phyloP scores from a whole-genome alignment of 2,888 invertebrate species.

The Saturnia japonica region DNA sequence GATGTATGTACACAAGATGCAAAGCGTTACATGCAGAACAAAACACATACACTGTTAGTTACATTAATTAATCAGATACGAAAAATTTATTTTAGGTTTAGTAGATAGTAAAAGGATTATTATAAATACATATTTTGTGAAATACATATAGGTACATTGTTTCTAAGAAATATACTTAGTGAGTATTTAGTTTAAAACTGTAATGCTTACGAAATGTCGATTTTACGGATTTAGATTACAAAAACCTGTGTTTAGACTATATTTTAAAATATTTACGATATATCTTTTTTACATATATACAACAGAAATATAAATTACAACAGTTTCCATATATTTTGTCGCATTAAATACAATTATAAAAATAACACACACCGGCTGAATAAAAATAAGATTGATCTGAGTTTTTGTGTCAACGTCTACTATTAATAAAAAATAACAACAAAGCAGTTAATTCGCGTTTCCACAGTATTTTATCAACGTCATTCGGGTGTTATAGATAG shows the following conservation, averaged over 20 bases:
- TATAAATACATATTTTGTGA: no score
- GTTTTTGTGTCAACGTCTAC: neutral
- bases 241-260: no score
- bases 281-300: neutral
- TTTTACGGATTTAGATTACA: neutral
- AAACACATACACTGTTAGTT: constrained; percentile 18
- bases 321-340: neutral
- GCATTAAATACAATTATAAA: neutral
- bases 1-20: constrained; percentile 51
- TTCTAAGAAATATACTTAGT: neutral
- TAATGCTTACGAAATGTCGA: neutral
- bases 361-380: neutral
- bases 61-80: constrained; percentile 5
- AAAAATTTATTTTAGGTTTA: neutral
- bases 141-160: neutral
- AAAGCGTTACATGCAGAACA: constrained; percentile 53
- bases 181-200: neutral
- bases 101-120: no score
- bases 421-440: neutral
- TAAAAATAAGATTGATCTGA: neutral
- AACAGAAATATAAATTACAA: neutral
- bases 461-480: neutral
- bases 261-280: no score
- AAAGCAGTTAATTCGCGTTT: no score
- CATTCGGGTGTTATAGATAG: neutral